These are phyloP conservation scores for Leptodactylus fallax DNA, from an alignment of 2,797 vertebrate species.

Conservation along the genomic window DNA sequence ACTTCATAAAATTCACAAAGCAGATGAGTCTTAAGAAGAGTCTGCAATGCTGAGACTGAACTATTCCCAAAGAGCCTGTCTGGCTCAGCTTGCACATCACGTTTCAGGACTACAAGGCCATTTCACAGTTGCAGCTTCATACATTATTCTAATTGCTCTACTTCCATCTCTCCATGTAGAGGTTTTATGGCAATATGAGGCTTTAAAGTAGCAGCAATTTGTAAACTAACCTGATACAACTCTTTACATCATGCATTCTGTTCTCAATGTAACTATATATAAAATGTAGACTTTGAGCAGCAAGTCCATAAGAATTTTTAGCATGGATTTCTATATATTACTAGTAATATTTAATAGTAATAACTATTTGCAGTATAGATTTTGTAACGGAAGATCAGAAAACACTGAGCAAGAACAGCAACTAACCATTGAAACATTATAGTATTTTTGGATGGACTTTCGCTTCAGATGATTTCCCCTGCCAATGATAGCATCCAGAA, in stretches of 20 bases:
- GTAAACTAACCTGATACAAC: not conserved
- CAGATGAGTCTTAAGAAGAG: slow-evolving; percentile 20
- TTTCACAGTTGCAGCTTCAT: slow-evolving; percentile 39
- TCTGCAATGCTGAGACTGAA: not conserved
- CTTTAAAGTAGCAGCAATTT: slow-evolving; percentile 32
- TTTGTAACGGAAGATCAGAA: too few species aligned
- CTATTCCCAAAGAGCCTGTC: slow-evolving; percentile 12
- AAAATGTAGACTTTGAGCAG: not conserved
- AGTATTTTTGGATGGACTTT: too few species aligned
- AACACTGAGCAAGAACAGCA: too few species aligned
- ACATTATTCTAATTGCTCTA: slow-evolving; percentile 39
- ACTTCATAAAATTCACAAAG: slow-evolving; percentile 25
- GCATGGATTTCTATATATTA: too few species aligned
- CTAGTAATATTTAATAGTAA: too few species aligned
- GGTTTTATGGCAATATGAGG: slow-evolving; percentile 13
- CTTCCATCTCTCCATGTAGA: not conserved
- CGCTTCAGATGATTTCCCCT: too few species aligned
- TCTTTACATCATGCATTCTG: not conserved
- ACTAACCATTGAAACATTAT: too few species aligned
- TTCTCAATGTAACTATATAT: too few species aligned
- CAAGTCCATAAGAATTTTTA: not conserved
- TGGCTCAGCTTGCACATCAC: slow-evolving; percentile 16
- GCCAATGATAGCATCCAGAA: too few species aligned
- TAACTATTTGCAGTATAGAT: too few species aligned
- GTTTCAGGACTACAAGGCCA: slow-evolving; percentile 37